phyloP scores from a whole-genome alignment of 2,113 vertebrate genomes.

The Nerophis lumbriciformis region DNA sequence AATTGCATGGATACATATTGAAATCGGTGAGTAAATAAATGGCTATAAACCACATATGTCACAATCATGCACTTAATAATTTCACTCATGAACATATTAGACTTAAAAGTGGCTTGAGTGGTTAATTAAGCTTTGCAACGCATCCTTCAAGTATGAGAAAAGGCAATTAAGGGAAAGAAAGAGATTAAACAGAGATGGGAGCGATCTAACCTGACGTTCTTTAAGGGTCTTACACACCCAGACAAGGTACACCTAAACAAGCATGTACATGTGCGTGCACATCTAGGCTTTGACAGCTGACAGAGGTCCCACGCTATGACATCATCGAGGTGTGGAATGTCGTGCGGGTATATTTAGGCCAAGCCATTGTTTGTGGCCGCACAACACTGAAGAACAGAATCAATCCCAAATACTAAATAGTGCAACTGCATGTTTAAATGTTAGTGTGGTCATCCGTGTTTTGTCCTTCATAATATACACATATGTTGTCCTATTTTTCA shows the following conservation, averaged over 20 bases:
- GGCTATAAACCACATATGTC: background rate
- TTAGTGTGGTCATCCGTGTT: no score
- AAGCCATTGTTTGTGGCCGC: background rate
- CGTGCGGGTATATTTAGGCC: background rate
- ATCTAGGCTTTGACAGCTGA: slow-evolving; percentile 15
- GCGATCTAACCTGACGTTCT: background rate
- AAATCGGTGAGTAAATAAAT: slow-evolving; percentile 7
- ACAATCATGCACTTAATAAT: no score
- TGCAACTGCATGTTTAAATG: background rate
- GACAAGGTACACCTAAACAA: no score
- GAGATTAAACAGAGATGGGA: background rate
- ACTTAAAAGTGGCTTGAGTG: background rate
- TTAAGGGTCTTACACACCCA: background rate
- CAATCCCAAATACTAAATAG: background rate
- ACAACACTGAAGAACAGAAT: background rate
- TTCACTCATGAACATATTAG: background rate
- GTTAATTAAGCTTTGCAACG: slow-evolving; percentile 24
- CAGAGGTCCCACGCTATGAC: slow-evolving; percentile 9
- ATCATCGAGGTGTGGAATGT: background rate
- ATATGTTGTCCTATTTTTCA: no score
- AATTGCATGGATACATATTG: background rate
- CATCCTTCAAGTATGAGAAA: slow-evolving; percentile 18
- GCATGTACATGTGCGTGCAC: background rate
- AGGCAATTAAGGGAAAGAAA: slow-evolving; percentile 10
- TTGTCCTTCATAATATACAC: no score